Conservation (phyloP, 2,888 invertebrate species). For the Galeruca laticollis region DNA sequence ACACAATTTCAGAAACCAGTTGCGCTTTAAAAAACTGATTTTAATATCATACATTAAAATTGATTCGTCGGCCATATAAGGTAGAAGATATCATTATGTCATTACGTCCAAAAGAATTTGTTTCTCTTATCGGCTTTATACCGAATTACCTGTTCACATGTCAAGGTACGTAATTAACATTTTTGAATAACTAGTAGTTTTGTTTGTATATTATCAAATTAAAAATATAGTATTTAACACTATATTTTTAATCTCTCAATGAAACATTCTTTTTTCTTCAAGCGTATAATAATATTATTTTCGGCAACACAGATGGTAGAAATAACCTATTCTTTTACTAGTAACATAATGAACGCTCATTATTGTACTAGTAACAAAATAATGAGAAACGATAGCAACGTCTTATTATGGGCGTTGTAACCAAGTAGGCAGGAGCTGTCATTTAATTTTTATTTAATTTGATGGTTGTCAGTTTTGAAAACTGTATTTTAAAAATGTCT, state of each 20-base stretch:
- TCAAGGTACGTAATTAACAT: slow-evolving; percentile 11
- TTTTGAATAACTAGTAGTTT: slow-evolving; percentile 8
- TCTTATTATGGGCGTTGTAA: no score
- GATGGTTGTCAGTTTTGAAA: no score
- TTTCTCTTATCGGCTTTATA: slow-evolving; percentile 26
- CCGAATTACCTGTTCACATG: slow-evolving; percentile 6
- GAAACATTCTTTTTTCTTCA: not conserved
- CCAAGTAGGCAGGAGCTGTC: no score
- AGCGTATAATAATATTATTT: no score
- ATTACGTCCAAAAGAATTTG: slow-evolving; percentile 32
- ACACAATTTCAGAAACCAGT: slow-evolving; percentile 25
- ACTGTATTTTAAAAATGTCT: no score
- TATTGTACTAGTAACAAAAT: no score
- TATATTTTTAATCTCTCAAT: not conserved
- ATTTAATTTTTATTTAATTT: no score
- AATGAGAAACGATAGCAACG: no score
- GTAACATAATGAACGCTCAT: no score
- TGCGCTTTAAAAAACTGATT: slow-evolving; percentile 26
- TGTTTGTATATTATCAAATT: not conserved
- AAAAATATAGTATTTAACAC: not conserved
- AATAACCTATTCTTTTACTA: no score
- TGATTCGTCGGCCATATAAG: slow-evolving; percentile 31
- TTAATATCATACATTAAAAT: slow-evolving; percentile 33
- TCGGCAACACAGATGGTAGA: no score
- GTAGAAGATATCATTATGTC: slow-evolving; percentile 31